Evolutionary conservation across 2,888 invertebrate genomes (phyloP), one percentile per base, ranked within the genome.

Genomic region (Himalopsyche tibetana): DNA sequence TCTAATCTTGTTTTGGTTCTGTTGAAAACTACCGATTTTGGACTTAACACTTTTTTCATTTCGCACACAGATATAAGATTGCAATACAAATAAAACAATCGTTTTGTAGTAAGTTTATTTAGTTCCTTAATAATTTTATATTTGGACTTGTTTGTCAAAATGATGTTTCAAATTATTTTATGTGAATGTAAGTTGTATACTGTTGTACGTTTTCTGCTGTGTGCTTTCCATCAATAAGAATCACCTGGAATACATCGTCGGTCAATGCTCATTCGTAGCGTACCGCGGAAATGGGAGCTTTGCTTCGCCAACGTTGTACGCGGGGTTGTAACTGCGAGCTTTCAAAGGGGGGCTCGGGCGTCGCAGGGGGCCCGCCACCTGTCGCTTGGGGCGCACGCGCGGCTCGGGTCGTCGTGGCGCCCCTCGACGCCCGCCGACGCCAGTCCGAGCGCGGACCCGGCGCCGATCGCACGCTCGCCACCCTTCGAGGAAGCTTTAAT

Each of bases 401-500:
- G 84, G 85, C 82, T 55, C 55, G 38, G 51, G 82, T 74, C 85
- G 83, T 81, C 86, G 82, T 86, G 63, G 56, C 83, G 69, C 74
- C 82, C 87, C 69, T 81, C 88, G 87, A 51, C 83, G 84, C 80
- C 81, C 40, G 38, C 56, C 74, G 63, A 82, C 83, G 80, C 69
- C 87, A 85, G 92, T 93, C 92, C 92, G 92, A 92, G 93, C 93
- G 93, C 93, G 93, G 87, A 92, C 90, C 91, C 92, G 92, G 92
- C 92, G 91, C 91, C 91, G 92, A 92, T 92, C 92, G 93, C 92
- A 91, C 91, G 92, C 87, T 56, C 56, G 74, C 55, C 80, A 56
- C 80, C 55, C 38, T 63, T 91, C 92, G 91, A 92, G 92, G 92
- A 36, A 82, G 51, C 51, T 82, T 55, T 82, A 19, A 55, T 11